Evolutionary conservation across 1,140 invertebrate species (phyloP).

Genomic region (Leguminivora glycinivorella): DNA sequence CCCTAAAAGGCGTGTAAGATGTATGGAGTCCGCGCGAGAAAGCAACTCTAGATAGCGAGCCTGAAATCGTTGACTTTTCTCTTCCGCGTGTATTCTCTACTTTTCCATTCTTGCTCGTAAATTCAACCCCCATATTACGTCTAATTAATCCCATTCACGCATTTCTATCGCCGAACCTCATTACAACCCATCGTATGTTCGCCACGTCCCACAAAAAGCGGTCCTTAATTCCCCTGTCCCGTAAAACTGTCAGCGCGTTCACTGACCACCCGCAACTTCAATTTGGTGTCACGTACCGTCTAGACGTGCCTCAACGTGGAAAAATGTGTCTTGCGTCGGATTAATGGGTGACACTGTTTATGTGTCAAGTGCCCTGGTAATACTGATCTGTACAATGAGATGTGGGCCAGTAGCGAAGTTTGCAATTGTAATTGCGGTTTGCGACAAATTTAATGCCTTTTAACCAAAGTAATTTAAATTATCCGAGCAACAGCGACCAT

Average conservation of each 20-base stretch:
- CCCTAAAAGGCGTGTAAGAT: no score
- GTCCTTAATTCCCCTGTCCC: slow-evolving; percentile 26
- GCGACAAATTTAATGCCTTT: background rate
- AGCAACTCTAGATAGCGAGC: no score
- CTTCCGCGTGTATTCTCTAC: background rate
- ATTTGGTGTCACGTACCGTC: slow-evolving; percentile 25
- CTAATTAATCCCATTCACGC: background rate
- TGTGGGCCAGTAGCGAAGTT: slow-evolving; percentile 31
- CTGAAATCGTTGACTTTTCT: background rate
- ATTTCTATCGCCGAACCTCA: background rate
- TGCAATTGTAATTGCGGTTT: slow-evolving; percentile 4
- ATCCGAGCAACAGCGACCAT: background rate
- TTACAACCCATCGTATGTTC: background rate
- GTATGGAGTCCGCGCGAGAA: no score
- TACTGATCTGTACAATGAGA: slow-evolving; percentile 1
- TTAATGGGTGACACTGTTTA: slow-evolving; percentile 1
- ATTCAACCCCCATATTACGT: background rate
- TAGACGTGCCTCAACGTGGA: slow-evolving; percentile 25
- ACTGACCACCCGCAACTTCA: slow-evolving; percentile 33
- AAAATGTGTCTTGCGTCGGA: slow-evolving; percentile 12
- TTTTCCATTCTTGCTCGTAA: background rate
- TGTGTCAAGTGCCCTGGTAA: background rate
- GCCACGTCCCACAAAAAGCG: slow-evolving; percentile 30
- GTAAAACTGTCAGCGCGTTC: slow-evolving; percentile 19
- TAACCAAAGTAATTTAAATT: background rate